phyloP scores from a whole-genome alignment of 2,797 vertebrate genomes.

The Allenopithecus nigroviridis region DNA sequence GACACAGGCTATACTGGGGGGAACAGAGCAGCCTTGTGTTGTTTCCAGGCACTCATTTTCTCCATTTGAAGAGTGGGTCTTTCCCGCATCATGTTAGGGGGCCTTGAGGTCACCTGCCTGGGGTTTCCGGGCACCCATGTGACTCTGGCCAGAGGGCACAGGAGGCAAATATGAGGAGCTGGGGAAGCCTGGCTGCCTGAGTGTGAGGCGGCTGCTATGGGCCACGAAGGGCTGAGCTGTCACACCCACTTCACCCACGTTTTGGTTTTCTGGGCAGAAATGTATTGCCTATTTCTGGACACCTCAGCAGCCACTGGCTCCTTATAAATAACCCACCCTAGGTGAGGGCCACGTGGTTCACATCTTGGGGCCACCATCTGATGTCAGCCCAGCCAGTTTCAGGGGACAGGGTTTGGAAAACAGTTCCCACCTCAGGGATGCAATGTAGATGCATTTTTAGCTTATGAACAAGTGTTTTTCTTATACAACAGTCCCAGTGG shows the following conservation, averaged over 20 bases:
- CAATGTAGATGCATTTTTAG: background rate
- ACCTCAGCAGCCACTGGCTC: constrained; percentile 57
- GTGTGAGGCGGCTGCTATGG: no score
- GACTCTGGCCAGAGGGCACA: no score
- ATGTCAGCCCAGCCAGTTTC: background rate
- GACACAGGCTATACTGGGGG: no score
- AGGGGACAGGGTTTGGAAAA: background rate
- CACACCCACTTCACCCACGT: background rate
- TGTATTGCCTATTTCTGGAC: constrained; percentile 70
- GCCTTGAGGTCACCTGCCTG: background rate
- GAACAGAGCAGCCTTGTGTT: rapidly evolving
- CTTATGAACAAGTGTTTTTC: background rate
- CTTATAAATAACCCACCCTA: constrained; percentile 47
- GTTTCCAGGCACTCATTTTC: background rate
- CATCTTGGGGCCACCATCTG: background rate
- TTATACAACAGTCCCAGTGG: background rate
- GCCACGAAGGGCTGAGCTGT: no score
- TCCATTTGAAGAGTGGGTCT: background rate
- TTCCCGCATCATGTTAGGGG: background rate
- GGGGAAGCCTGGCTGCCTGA: background rate
- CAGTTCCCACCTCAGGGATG: background rate
- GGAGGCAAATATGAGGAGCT: background rate
- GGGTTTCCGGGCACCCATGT: no score
- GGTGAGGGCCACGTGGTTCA: background rate
- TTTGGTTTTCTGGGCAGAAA: constrained; percentile 67